Evolutionary conservation across 2,888 invertebrate genomes (phyloP), one percentile per base, ranked within the genome.

Genomic region (Andrena minutula): DNA sequence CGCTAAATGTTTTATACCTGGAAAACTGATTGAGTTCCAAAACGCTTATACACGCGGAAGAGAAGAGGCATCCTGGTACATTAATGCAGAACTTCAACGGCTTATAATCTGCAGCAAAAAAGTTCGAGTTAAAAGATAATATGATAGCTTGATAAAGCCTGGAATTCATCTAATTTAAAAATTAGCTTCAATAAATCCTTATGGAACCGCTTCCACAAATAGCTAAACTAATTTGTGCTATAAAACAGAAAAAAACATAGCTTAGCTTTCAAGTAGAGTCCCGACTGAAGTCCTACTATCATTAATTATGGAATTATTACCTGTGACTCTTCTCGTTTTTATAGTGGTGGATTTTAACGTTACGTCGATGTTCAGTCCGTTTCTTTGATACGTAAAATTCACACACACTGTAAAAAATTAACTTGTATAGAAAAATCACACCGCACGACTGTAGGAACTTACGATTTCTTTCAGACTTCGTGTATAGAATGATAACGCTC

Each of bases 41-140:
- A n/a, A 93, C 79, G 32, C 90, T 88, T 0, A 89, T 80, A 71
- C 93, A 93, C 3, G 89, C 89, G 8, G 88, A 84, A 2, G 93
- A 92, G 61, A 92, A 93, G 2, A 90, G 35, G 49, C 91, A 89
- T 8, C 91, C 90, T 1, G 93, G 93, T 73, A 93, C 81, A 0
- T 84, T 7, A 0, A 88, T 70, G 72, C 93, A 93, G 16, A 91
- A 87, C 63, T 87, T 90, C 10, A 92, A 84, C 2, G 90, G 87
- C 63, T 84, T 87, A 41, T 90, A 92, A 72, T 84, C 93, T 92
- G 49, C n/a, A 84, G 77, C 68, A 30, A 30, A 58, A 53, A 7
- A 47, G 4, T 32, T 53, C 35, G 23, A 56, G 7, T 20, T 53
- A 0, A 28, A 53, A 12, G 20, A 10, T 35, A 26, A 47, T 6